Evolutionary conservation across 53 echinoderm and acorn worm species (phyloP).

Genomic region (Antedon mediterranea): DNA sequence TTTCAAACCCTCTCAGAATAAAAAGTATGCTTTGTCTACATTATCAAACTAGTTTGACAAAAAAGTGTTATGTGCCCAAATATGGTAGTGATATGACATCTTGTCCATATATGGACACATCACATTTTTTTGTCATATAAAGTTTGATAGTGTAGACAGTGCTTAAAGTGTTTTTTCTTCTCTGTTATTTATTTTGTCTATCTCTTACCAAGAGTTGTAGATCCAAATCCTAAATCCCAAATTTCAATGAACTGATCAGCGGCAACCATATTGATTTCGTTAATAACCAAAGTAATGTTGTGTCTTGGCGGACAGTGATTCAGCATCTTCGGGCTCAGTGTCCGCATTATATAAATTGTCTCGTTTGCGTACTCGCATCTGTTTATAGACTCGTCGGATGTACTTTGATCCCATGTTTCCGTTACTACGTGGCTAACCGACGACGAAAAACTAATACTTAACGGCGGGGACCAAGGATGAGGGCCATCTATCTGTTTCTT

Average conservation of each 20-base stretch:
- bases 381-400: conserved; percentile 60
- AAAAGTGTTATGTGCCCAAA: too few relatives aligned
- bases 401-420: conserved; percentile 2
- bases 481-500: not conserved
- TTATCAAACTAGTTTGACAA: too few relatives aligned
- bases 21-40: too few relatives aligned
- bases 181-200: too few relatives aligned
- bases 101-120: too few relatives aligned
- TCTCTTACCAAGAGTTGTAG: conserved; percentile 50
- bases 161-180: too few relatives aligned
- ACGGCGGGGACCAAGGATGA: not conserved
- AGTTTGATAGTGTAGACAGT: too few relatives aligned
- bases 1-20: too few relatives aligned
- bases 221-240: conserved; percentile 81
- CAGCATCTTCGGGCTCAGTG: conserved; percentile 54
- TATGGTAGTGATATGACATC: too few relatives aligned
- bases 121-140: too few relatives aligned
- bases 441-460: not conserved
- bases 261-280: conserved; percentile 45
- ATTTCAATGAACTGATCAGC: conserved; percentile 69
- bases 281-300: conserved; percentile 47
- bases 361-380: conserved; percentile 40
- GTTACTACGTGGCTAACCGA: not conserved
- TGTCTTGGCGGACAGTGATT: conserved; percentile 54
- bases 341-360: conserved; percentile 25